Evolutionary conservation across 2,888 invertebrate species (phyloP), one percentile per base, ranked within the genome.

Genomic region (Euplexia lucipara): DNA sequence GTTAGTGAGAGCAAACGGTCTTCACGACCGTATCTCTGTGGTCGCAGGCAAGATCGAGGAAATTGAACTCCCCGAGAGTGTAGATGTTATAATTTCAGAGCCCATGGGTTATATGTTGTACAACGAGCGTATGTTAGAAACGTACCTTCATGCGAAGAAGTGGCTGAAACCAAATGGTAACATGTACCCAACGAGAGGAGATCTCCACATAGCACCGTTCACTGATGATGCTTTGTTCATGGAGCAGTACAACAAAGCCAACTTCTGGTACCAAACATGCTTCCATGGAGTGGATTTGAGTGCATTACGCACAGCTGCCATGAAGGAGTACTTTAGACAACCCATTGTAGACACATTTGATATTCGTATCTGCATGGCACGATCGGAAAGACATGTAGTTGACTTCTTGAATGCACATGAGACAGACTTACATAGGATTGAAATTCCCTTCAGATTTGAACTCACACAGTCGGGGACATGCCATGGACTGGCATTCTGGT

Each of bases 31-130:
- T 86, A 98, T 99, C 73, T 96, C 97, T 73, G 99, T 99, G 5
- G 97, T 99, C 82, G 98, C 99, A 10, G 99, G 99, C 2, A 99
- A 99, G 96, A 99, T 99, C 71, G 99, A 99, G 92, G 99, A 99
- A 95, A 98, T 99, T 47, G 98, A 98, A 81, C 95, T 99, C 73
- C 99, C 99, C 1, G 99, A 99, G 91, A 96, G 96, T 85, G 99
- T 99, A 20, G 99, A 99, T 94, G 97, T 99, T 45, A 99, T 99
- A 83, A 98, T 99, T 81, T 99, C 99, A 1, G 99, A 99, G 94
- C 99, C 99, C 0, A 99, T 99, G 99, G 99, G 99, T n/a, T 99
- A 99, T 91, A 99, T 99, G 99, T 95, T 99, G 62, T 99, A 99
- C 92, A 99, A 99, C 95, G 99, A 99, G 92, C 96, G 99, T 74